These are phyloP conservation scores for Graptemys geographica DNA, from an alignment of 2,797 vertebrate genomes.

Conservation along the genomic window DNA sequence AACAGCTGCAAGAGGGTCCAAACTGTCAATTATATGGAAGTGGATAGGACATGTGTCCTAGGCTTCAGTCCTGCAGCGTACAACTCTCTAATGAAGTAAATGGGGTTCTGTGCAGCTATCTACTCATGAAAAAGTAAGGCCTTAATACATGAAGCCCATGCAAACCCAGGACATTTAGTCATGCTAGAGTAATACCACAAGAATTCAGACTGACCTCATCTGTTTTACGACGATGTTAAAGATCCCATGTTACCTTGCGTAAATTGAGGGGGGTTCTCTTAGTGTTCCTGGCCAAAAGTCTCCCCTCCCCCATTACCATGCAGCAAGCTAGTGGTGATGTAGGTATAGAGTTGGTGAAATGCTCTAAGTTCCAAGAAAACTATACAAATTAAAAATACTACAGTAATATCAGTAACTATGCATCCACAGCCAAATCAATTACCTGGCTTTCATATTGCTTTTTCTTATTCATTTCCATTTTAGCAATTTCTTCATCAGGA, in stretches of 20 bases:
- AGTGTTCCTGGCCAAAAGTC: accelerated
- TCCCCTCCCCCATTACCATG: accelerated
- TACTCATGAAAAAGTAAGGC: background rate
- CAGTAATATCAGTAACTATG: background rate
- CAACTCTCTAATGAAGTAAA: background rate
- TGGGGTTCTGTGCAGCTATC: accelerated
- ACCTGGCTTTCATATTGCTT: conserved; percentile 87
- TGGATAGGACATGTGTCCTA: accelerated
- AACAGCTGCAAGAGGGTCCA: accelerated
- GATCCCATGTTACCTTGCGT: background rate
- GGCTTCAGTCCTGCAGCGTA: background rate
- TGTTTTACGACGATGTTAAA: background rate
- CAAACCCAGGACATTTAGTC: background rate
- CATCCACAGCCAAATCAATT: background rate
- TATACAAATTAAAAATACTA: background rate
- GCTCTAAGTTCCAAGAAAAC: background rate
- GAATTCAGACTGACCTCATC: background rate
- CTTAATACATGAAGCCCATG: background rate
- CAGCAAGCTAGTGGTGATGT: accelerated
- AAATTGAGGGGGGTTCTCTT: background rate
- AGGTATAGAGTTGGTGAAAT: accelerated
- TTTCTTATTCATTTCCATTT: conserved; percentile 84
- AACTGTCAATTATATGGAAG: background rate
- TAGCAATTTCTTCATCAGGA: conserved; percentile 89
- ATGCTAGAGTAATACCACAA: accelerated